A percentile compares a stretch with the other conserved stretches of the same genome.
Conservation (phyloP, 2,113 vertebrate genomes). For the Menidia beryllina region DNA sequence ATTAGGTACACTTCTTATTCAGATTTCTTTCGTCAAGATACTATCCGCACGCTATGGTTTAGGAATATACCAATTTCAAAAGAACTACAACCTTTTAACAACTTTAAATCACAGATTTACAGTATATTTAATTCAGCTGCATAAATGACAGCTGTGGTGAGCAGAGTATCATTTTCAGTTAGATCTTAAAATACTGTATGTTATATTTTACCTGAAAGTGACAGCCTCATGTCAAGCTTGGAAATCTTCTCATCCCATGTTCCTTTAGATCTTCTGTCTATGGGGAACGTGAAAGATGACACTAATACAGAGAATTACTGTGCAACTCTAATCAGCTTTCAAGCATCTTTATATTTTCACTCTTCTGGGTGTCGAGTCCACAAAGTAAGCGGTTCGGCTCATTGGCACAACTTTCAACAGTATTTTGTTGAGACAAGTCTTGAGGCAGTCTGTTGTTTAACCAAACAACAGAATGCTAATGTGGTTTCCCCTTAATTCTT, state of each 20-base stretch:
- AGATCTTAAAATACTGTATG: conserved; percentile 6
- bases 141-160: conserved; percentile 25
- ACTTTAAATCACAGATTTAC: conserved; percentile 38
- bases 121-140: conserved; percentile 36
- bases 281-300: no score
- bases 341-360: no score
- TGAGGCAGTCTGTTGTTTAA: no score
- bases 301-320: no score
- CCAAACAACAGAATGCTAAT: not conserved
- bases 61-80: conserved; percentile 37
- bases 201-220: conserved; percentile 3
- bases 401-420: no score
- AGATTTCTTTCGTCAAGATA: conserved; percentile 70
- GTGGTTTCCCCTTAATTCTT: not conserved
- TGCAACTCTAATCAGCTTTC: no score
- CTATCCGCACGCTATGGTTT: conserved; percentile 62
- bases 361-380: no score
- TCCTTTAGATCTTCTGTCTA: no score
- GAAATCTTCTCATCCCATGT: no score
- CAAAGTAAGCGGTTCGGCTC: no score
- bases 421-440: no score
- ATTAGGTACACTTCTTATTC: conserved; percentile 76
- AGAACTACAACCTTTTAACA: conserved; percentile 38
- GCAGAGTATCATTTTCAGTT: not conserved
- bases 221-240: not conserved